Evolutionary conservation across 2,797 vertebrate species (phyloP).

Genomic region (Sorex maritimensis): DNA sequence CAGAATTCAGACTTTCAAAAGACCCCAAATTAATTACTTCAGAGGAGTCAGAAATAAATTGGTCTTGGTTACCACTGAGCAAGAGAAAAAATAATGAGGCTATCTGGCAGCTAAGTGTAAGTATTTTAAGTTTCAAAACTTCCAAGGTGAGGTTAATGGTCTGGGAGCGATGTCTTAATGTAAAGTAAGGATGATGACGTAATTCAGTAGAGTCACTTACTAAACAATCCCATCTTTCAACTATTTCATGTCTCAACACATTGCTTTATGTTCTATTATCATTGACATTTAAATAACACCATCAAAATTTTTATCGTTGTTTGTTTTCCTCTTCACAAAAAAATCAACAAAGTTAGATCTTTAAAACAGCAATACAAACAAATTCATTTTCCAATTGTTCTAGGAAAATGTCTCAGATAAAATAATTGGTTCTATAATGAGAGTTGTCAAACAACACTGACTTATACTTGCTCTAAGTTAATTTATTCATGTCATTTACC

Average conservation of each 20-base stretch:
- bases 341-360: not conserved
- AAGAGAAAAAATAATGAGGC: constrained; percentile 74
- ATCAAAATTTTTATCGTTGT: constrained; percentile 12
- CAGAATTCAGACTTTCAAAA: constrained; percentile 84
- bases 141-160: constrained; percentile 58
- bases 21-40: constrained; percentile 86
- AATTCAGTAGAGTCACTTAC: constrained; percentile 27
- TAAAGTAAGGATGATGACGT: not conserved
- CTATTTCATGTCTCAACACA: constrained; percentile 55
- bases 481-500: not conserved
- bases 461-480: not conserved
- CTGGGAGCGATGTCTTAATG: constrained; percentile 51
- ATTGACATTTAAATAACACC: constrained; percentile 7
- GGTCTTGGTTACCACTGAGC: constrained; percentile 71
- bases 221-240: constrained; percentile 21
- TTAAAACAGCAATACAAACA: not conserved
- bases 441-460: not conserved
- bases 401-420: not conserved
- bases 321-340: constrained; percentile 10
- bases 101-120: constrained; percentile 49
- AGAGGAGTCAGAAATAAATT: constrained; percentile 74
- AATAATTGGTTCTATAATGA: not conserved
- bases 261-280: not conserved
- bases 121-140: constrained; percentile 60
- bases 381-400: not conserved